Evolutionary conservation across 1,140 invertebrate genomes (phyloP).

Genomic region (Pissodes strobi): DNA sequence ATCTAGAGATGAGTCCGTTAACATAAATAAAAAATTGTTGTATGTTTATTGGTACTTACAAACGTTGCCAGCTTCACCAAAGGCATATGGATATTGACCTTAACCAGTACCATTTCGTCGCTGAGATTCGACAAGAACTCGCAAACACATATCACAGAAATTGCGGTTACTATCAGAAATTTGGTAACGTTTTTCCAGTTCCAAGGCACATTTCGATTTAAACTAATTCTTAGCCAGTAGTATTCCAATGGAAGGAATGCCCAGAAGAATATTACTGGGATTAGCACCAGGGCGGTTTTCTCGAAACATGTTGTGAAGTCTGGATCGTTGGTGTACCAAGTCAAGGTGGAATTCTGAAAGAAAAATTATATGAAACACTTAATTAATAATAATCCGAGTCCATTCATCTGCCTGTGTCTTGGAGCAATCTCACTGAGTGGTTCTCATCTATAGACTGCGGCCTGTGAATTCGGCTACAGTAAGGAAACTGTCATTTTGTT

Average conservation of each 20-base stretch:
- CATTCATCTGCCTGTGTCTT: too few species aligned
- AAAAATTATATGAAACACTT: too few species aligned
- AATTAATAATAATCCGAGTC: too few species aligned
- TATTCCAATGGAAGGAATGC: constrained; percentile 74
- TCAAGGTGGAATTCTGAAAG: constrained; percentile 61
- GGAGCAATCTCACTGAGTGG: too few species aligned
- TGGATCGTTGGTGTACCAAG: constrained; percentile 81
- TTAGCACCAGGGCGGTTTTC: constrained; percentile 83
- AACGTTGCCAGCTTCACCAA: constrained; percentile 75
- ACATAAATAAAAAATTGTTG: too few species aligned
- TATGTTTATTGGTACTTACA: too few species aligned
- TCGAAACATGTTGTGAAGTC: constrained; percentile 87
- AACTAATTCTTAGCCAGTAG: constrained; percentile 76
- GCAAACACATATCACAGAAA: constrained; percentile 66
- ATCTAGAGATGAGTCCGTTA: too few species aligned
- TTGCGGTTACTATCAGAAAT: constrained; percentile 67
- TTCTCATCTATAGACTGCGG: too few species aligned
- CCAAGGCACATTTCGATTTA: constrained; percentile 78
- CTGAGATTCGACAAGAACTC: constrained; percentile 58
- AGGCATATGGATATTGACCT: constrained; percentile 73
- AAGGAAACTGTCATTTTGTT: too few species aligned
- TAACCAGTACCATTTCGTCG: constrained; percentile 60
- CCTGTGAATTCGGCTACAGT: too few species aligned
- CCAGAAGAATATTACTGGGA: too few species aligned
- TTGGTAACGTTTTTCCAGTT: constrained; percentile 84